Base-by-base conservation (phyloP, 1,140 invertebrate genomes). In the Mycetomoellerius zeteki region DNA sequence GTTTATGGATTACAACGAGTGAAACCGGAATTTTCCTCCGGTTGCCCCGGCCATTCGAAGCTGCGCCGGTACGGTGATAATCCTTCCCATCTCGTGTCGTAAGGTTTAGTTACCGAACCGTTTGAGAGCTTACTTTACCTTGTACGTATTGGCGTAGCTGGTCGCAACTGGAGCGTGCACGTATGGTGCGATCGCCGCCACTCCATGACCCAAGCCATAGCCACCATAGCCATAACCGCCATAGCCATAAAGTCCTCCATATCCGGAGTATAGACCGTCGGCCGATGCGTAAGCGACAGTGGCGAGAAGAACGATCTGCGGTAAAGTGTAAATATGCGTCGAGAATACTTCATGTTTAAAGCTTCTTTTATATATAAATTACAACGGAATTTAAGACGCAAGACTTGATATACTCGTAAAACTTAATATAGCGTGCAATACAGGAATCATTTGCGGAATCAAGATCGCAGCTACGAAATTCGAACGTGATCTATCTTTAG, bases 231-330 rank as follows among this genome's bases (percentile, higher is more conserved):
- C 90, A 27, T 91, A 92, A 5, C 87, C 87, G 21, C 90, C 92
- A 27, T 92, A 89, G 19, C 92, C 92, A 37, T 92, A 92, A 62
- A 91, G 89, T 5, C 78, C 87, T 19, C 86, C 88, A 47, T 93
- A 90, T 72, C 91, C 90, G 65, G 91, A 92, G 56, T 94, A 93
- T 2, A 93, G 81, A 75, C 89, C 60, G 8, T 19, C 93, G 43
- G 94, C 94, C 21, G 92, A 92, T 6, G 91, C 93, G 64, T 93
- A 95, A 27, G 94, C 93, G 85, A 94, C 80, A 6, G 69, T 27
- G 85, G 91, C 92, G 54, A 93, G 86, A 86, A 94, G 90, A 54
- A 94, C 62, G 76, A 94, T 72, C 94, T 94, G 75, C 50, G 85
- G 86, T 73, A 72, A 78, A 73, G 8, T n/a, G 33, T n/a, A 21